Evolutionary conservation across 2,888 invertebrate genomes (phyloP).

Genomic region (Nemotelus pantherinus): DNA sequence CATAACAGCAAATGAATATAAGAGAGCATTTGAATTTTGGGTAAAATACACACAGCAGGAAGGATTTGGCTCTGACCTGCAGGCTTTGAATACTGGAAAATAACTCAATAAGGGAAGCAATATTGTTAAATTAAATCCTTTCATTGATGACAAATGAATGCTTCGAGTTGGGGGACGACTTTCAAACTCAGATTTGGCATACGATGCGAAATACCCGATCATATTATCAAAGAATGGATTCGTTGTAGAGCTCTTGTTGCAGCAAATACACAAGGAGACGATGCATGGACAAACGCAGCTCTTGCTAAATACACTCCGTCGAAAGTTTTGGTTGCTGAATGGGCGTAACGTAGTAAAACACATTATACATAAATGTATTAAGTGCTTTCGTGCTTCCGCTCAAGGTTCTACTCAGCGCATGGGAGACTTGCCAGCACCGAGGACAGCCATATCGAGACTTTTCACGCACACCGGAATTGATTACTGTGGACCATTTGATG

Average conservation of each 20-base stretch:
- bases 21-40: neutral
- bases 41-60: neutral
- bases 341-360: neutral
- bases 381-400: neutral
- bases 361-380: neutral
- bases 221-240: neutral
- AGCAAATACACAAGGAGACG: neutral
- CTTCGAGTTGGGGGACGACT: neutral
- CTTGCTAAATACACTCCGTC: neutral
- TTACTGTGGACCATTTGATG: conserved; percentile 14
- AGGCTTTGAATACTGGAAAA: neutral
- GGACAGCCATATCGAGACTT: neutral
- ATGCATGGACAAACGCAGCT: neutral
- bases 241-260: neutral
- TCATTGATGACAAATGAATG: neutral
- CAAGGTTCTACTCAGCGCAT: neutral
- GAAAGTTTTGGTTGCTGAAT: neutral
- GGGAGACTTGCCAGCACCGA: neutral
- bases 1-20: neutral
- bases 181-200: neutral
- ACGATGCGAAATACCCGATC: neutral
- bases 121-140: neutral
- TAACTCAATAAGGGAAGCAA: neutral
- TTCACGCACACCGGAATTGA: neutral
- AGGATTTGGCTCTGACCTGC: neutral